Evolutionary conservation across 92 coral and sea anemone species (phyloP).

Genomic region (Pocillopora meandrina): DNA sequence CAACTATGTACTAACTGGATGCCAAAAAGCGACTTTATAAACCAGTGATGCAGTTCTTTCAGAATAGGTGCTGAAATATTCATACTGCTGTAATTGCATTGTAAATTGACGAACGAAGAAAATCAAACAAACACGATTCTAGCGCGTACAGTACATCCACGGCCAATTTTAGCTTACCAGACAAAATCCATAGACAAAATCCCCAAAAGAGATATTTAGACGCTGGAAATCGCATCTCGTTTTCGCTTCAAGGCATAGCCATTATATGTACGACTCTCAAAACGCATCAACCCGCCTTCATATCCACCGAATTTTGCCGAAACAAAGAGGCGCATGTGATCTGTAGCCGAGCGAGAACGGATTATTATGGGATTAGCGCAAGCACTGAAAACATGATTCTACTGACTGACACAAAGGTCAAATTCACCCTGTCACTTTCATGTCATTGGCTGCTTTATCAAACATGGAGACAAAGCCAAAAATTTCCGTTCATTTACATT

Average conservation of each 20-base stretch:
- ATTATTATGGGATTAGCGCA: conserved; percentile 89
- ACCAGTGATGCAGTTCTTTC: conserved; percentile 57
- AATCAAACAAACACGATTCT: conserved; percentile 91
- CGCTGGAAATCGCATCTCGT: conserved; percentile 40
- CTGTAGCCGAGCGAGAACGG: conserved; percentile 50
- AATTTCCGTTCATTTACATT: conserved; percentile 74
- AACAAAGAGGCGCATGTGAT: conserved; percentile 68
- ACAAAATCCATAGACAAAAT: conserved; percentile 58
- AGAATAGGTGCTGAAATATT: conserved; percentile 96
- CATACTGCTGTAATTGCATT: conserved; percentile 90
- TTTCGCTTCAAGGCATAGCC: conserved; percentile 39
- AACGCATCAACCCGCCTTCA: background rate
- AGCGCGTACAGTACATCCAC: conserved; percentile 31
- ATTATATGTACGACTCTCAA: background rate
- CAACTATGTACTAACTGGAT: conserved; percentile 7
- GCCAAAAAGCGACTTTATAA: conserved; percentile 40
- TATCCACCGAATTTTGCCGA: conserved; percentile 5
- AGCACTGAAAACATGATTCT: conserved; percentile 34
- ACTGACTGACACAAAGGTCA: conserved; percentile 45
- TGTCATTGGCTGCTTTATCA: conserved; percentile 59
- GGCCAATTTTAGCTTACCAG: conserved; percentile 53
- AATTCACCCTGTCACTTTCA: conserved; percentile 19
- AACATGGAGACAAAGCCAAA: conserved; percentile 60
- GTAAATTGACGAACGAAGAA: conserved; percentile 92
- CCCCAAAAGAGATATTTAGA: conserved; percentile 38